Percentiles rank a stretch among this genome's conserved stretches.
Evolutionary conservation across 2,113 vertebrate genomes (phyloP).

Genomic region (Lagopus muta): DNA sequence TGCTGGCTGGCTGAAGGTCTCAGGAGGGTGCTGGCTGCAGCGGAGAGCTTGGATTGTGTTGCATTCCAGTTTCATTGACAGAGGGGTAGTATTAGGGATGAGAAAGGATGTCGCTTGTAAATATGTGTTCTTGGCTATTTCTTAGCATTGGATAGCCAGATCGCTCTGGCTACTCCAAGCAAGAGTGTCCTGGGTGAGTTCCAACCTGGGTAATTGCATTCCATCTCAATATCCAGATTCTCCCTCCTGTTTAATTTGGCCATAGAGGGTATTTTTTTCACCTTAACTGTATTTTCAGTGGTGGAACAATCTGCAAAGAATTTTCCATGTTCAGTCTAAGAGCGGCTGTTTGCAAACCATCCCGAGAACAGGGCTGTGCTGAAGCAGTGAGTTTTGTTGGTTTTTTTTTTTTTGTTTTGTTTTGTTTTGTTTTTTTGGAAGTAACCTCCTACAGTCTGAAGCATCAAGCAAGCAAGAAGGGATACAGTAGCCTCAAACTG

Average conservation of each 20-base stretch:
- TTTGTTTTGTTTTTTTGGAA: not conserved
- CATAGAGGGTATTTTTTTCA: conserved; percentile 11
- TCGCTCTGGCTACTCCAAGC: not conserved
- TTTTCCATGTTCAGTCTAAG: conserved; percentile 6
- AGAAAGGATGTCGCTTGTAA: conserved; percentile 6
- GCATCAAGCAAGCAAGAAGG: not conserved
- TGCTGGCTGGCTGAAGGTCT: not conserved
- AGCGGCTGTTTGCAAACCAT: not conserved
- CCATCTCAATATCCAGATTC: conserved; percentile 14
- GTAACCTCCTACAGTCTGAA: not conserved
- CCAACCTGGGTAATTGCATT: conserved; percentile 47
- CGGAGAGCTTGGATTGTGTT: not conserved
- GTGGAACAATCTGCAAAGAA: not conserved
- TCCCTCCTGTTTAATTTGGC: conserved; percentile 29
- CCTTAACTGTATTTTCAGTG: conserved; percentile 57
- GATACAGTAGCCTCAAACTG: not conserved
- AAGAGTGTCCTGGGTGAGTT: conserved; percentile 34
- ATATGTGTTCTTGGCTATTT: conserved; percentile 9
- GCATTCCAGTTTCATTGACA: conserved; percentile 22
- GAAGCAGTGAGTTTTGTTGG: not conserved
- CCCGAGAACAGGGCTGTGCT: not conserved
- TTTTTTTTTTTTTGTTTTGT: no score
- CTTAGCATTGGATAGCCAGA: conserved; percentile 39
- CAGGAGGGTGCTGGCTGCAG: not conserved
- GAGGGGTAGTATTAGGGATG: not conserved